Evolutionary conservation across 2,113 vertebrate species (phyloP).

Genomic region (Neogale vison): DNA sequence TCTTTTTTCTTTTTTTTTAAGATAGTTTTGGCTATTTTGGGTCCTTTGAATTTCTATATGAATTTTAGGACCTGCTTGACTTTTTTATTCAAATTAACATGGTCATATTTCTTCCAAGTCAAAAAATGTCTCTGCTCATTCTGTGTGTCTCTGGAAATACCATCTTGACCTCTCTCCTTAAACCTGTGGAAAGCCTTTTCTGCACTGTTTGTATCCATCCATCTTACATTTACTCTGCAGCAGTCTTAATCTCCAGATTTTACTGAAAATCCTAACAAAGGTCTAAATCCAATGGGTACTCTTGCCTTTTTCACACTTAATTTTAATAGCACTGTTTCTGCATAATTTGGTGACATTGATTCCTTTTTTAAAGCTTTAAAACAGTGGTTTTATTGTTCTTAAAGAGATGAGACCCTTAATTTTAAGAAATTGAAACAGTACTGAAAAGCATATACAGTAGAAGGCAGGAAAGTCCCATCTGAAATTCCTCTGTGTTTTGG

Average conservation of each 20-base stretch:
- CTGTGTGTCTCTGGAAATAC: not conserved
- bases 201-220: not conserved
- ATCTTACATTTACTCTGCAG: not conserved
- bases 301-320: not conserved
- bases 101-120: not conserved
- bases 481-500: conserved; percentile 11
- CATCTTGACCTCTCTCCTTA: not conserved
- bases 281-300: not conserved
- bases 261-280: not conserved
- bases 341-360: not conserved
- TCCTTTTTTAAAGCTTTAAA: not conserved
- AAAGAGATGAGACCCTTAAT: not conserved
- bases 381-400: not conserved
- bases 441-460: not conserved
- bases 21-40: not conserved
- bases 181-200: not conserved
- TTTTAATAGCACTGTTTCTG: not conserved
- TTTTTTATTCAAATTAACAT: not conserved
- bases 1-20: not conserved
- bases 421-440: not conserved
- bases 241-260: not conserved
- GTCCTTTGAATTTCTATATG: not conserved
- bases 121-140: not conserved
- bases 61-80: not conserved
- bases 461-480: not conserved